Percentiles rank a stretch among this genome's conserved stretches.
These are phyloP conservation scores for Phyllotreta striolata DNA, from an alignment of 2,888 invertebrate species.

Conservation along the genomic window DNA sequence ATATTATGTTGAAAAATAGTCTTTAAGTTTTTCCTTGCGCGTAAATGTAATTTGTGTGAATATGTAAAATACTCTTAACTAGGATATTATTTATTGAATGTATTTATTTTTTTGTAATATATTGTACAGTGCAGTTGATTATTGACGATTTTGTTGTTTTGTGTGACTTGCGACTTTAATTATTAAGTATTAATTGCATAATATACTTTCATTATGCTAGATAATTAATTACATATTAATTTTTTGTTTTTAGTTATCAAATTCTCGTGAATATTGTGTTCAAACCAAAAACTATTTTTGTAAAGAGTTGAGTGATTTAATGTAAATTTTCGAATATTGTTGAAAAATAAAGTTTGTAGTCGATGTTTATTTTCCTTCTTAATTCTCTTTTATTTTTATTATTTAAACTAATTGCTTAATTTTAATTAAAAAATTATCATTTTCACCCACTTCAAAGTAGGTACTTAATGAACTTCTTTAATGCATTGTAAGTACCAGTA, in stretches of 20 bases:
- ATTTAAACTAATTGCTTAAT: not conserved
- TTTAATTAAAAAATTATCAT: not conserved
- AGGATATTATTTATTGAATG: no score
- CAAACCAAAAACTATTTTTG: slow-evolving; percentile 33
- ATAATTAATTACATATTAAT: not conserved
- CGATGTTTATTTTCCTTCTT: slow-evolving; percentile 21
- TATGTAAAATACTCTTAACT: no score
- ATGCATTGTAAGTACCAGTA: not conserved
- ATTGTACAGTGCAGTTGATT: slow-evolving; percentile 7
- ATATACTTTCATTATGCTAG: no score
- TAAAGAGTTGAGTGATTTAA: slow-evolving; percentile 29
- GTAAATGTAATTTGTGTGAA: no score
- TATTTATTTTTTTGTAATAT: slow-evolving; percentile 3
- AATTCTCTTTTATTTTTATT: not conserved
- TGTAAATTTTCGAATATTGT: slow-evolving; percentile 29
- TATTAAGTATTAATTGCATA: not conserved
- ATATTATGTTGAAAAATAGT: no score
- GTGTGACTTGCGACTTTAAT: not conserved
- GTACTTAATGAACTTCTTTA: no score
- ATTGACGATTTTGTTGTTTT: slow-evolving; percentile 14
- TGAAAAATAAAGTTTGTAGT: slow-evolving; percentile 37
- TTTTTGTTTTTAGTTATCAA: not conserved
- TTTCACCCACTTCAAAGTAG: no score
- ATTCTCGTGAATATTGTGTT: slow-evolving; percentile 28
- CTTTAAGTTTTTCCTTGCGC: no score